Evolutionary conservation across 2,797 vertebrate genomes (phyloP).

Genomic region (Agapornis canus): DNA sequence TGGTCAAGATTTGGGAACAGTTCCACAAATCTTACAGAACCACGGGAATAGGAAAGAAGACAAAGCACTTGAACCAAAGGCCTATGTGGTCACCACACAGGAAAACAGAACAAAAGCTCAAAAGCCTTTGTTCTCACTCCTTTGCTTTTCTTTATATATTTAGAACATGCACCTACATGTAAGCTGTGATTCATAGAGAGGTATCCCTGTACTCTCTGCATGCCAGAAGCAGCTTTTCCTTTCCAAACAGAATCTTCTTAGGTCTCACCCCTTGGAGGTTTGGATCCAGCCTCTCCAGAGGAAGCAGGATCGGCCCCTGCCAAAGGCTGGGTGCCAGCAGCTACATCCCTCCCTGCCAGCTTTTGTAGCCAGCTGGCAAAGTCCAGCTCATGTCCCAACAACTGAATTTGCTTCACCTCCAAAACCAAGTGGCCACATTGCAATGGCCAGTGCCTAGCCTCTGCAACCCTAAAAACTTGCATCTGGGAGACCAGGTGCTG

Average conservation of each 20-base stretch:
- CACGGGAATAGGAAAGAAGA: neutral
- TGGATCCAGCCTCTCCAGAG: neutral
- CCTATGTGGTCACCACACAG: neutral
- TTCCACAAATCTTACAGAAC: neutral
- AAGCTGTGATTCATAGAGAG: neutral
- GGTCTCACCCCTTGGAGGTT: neutral
- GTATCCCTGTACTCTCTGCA: neutral
- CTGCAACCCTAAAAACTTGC: neutral
- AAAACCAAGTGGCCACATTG: neutral
- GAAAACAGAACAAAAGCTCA: neutral
- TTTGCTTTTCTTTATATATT: neutral
- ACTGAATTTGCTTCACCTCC: neutral
- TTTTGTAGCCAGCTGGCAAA: neutral
- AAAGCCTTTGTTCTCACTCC: neutral
- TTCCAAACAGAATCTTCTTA: neutral
- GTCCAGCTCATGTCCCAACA: neutral
- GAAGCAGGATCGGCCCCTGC: neutral
- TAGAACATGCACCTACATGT: neutral
- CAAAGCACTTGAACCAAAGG: neutral
- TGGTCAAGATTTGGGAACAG: neutral
- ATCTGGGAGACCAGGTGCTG: rapidly evolving
- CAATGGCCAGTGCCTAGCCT: neutral
- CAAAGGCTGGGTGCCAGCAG: neutral
- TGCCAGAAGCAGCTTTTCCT: neutral
- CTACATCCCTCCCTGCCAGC: neutral